A percentile compares a stretch with the other conserved stretches of the same genome.
Evolutionary conservation across 2,888 invertebrate species (phyloP).

Genomic region (Drosophila quinaria): DNA sequence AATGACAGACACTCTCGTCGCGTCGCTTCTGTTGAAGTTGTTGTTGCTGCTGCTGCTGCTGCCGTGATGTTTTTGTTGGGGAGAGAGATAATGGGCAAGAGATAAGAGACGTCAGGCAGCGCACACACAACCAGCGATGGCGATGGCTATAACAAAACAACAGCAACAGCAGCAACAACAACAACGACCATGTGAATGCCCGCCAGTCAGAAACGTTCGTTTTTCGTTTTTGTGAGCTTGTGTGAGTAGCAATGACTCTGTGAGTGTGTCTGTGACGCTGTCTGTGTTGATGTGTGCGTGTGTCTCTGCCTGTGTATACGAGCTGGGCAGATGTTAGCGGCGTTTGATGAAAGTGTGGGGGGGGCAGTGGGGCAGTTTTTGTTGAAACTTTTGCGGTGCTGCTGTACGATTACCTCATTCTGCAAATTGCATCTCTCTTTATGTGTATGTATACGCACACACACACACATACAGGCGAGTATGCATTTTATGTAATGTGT

Average conservation of each 20-base stretch:
- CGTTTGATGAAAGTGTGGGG: conserved; percentile 19
- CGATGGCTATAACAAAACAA: conserved; percentile 59
- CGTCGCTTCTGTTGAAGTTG: conserved; percentile 29
- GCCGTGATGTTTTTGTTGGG: conserved; percentile 27
- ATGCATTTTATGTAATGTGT: conserved; percentile 22
- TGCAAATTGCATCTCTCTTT: conserved; percentile 64
- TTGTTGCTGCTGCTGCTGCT: conserved; percentile 17
- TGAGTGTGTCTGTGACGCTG: conserved; percentile 19
- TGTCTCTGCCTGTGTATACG: conserved; percentile 13
- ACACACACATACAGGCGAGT: conserved; percentile 5
- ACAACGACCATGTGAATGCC: conserved; percentile 73
- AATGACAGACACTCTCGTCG: conserved; percentile 80
- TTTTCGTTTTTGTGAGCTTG: conserved; percentile 68
- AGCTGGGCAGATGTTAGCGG: conserved; percentile 45
- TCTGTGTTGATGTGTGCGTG: conserved; percentile 12
- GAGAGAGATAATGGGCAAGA: conserved; percentile 84
- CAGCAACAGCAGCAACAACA: conserved; percentile 37
- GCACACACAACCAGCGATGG: conserved; percentile 58
- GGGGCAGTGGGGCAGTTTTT: conserved; percentile 3
- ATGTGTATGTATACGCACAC: conserved; percentile 18
- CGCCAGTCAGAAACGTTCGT: conserved; percentile 83
- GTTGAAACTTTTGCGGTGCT: conserved; percentile 33
- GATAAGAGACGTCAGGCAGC: conserved; percentile 83
- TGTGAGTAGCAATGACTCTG: conserved; percentile 40
- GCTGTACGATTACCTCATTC: conserved; percentile 74